Evolutionary conservation across 2,888 invertebrate species (phyloP), one percentile per base, ranked within the genome.

Genomic region (Ecliptopera silaceata): DNA sequence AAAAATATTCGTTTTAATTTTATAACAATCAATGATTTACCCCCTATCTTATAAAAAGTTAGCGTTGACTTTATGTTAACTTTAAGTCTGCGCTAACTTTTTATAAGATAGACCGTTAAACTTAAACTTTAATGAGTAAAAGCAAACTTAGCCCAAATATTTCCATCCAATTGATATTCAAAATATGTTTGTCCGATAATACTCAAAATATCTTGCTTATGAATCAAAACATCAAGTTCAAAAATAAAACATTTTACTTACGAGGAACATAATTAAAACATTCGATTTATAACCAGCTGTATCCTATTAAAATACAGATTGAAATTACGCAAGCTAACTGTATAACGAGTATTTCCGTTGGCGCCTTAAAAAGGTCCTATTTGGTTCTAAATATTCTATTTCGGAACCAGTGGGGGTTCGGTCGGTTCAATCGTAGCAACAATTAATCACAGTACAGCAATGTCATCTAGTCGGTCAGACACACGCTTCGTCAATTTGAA

Each of bases 371-470:
- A 78, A 85, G 84, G 82, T 82, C 80, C 80, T 84, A 82, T 54
- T 59, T 42, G 59, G 70, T 70, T 68, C 62, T 56, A 81, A 84
- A 85, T 88, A 89, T 90, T 89, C 88, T 88, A 91, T 91, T 91
- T 85, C 86, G 83, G 80, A 85, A 79, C 77, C 91, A 86, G 91
- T 90, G 89, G 91, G 91, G 88, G 91, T 77, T 80, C 81, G 79
- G 73, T 78, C 77, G 77, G 82, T 85, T 86, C 89, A 88, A 89
- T 88, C 86, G 87, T 77, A 76, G 82, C 82, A 79, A 88, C 89
- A 82, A 91, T 91, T 89, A 90, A 91, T 91, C 91, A 91, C 77
- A 82, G 86, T 87, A 85, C 72, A 84, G 91, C 90, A 82, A 77
- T 91, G 91, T 91, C 91, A 91, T 91, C 86, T 82, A 79, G 75